These are phyloP conservation scores for Cyprinella venusta DNA, from an alignment of 2,797 vertebrate species.

Conservation along the genomic window DNA sequence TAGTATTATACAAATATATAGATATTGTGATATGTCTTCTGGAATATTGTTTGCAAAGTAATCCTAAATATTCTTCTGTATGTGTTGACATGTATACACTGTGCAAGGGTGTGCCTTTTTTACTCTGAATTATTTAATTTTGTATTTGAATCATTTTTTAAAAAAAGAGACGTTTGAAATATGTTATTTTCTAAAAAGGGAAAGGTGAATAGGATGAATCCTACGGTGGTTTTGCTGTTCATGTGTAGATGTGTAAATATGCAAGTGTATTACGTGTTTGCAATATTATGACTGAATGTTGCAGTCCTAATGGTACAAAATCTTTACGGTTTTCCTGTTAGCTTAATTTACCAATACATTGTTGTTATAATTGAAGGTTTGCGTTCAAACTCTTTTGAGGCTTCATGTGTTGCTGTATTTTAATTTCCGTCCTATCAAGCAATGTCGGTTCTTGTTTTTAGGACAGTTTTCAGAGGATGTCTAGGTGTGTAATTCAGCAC, in stretches of 20 bases:
- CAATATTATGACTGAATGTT: conserved; percentile 48
- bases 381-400: conserved; percentile 1
- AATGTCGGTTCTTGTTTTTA: conserved; percentile 7
- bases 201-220: conserved; percentile 64
- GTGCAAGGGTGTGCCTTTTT: conserved; percentile 94
- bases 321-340: conserved; percentile 10
- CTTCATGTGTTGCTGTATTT: conserved; percentile 22
- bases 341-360: not conserved
- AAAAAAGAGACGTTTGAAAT: conserved; percentile 69
- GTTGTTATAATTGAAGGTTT: not conserved
- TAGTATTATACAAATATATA: conserved; percentile 61
- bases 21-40: conserved; percentile 52
- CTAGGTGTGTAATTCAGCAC: not conserved
- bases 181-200: conserved; percentile 76
- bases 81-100: conserved; percentile 85
- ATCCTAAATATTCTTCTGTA: conserved; percentile 50
- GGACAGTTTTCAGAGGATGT: not conserved
- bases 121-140: conserved; percentile 83
- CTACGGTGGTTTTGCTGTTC: conserved; percentile 50
- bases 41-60: conserved; percentile 51
- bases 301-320: conserved; percentile 38
- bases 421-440: not conserved
- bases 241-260: conserved; percentile 59
- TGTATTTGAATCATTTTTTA: conserved; percentile 76
- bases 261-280: conserved; percentile 49